Conservation (phyloP, 2,797 vertebrate genomes). For the Avahi laniger region DNA sequence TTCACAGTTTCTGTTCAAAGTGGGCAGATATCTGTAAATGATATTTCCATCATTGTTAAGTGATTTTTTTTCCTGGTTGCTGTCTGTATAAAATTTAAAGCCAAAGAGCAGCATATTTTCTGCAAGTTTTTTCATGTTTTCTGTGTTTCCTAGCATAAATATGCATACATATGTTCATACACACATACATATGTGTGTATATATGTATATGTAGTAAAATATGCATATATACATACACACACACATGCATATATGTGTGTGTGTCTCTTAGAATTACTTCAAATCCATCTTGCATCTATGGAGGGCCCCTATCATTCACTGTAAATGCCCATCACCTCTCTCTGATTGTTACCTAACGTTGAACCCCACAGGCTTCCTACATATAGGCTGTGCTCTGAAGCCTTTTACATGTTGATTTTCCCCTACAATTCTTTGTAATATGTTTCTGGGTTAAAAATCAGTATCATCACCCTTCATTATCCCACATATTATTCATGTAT, state of each 20-base stretch:
- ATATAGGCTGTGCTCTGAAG: neutral
- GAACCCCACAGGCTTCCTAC: neutral
- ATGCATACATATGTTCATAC: neutral
- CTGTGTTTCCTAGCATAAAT: neutral
- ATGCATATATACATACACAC: neutral
- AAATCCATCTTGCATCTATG: neutral
- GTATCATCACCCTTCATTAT: neutral
- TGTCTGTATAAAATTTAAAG: neutral
- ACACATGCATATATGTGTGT: neutral
- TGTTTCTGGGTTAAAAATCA: neutral
- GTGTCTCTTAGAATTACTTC: neutral
- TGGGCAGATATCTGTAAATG: neutral
- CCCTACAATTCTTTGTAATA: neutral
- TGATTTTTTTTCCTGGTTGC: neutral
- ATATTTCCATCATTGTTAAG: neutral
- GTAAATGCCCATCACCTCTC: neutral
- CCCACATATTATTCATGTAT: neutral
- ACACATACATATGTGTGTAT: neutral
- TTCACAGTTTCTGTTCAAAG: neutral
- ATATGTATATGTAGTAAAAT: neutral
- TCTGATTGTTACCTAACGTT: neutral
- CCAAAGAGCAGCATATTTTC: neutral
- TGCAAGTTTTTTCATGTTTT: neutral
- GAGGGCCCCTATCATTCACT: neutral
- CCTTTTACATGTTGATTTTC: neutral